Evolutionary conservation across 2,888 invertebrate genomes (phyloP), one percentile per base, ranked within the genome.

Genomic region (Matsumyia berberina): DNA sequence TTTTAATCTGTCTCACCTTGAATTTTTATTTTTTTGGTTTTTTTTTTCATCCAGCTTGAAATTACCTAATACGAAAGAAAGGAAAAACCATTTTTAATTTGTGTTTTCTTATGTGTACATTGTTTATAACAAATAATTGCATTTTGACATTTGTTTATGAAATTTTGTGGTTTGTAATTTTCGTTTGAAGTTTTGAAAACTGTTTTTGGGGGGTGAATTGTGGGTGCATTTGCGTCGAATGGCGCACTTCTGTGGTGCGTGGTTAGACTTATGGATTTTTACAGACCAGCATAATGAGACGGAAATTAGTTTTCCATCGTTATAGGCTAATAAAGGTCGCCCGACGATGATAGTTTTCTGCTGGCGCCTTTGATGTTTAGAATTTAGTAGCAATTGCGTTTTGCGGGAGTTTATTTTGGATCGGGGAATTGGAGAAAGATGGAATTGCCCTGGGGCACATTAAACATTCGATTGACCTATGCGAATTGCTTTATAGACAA

Each of bases 21-120:
- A 31, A 15, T n/a, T 8, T 57, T 19, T 70, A 55, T 15, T 8
- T 57, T 31, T 69, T 19, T 42, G 19, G 44, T 44, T 49, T 60
- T 33, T 37, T 51, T 31, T 49, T 24, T 44, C 1, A 7, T 24
- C n/a, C 51, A 69, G 11, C 51, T 9, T 9, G 11, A 33, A 58
- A 42, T 79, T 79, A 79, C 79, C 79, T 79, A 9, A 76, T 67
- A 33, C 1, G 24, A 49, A 35, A 37, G 29, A 51, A 39, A 64
- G 8, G 15, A 33, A 66, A 60, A 12, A 49, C 29, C n/a, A 17
- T 19, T 37, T n/a, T n/a, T n/a, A n/a, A n/a, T n/a, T n/a, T n/a
- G n/a, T n/a, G 11, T 57, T 37, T 17, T 58, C 19, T 7, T 8
- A 37, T 19, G 9, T 35, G 55, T 19, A 17, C 24, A 15, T 51